Percentiles rank a stretch among this genome's conserved stretches.
Evolutionary conservation across 23 tunicate genomes (phyloP).

Genomic region (Ciona savignyi): DNA sequence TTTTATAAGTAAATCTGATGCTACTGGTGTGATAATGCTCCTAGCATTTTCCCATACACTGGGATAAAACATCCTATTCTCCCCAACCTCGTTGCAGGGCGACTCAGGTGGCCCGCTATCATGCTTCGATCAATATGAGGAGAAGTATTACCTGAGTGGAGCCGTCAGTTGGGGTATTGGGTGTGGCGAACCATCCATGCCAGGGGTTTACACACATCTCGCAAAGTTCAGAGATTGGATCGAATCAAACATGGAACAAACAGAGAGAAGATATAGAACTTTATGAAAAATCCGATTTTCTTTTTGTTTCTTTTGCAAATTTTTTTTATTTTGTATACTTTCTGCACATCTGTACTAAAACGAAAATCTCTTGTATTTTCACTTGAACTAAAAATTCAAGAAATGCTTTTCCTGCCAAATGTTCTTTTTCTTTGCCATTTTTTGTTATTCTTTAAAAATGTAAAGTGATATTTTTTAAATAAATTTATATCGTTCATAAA

Average conservation of each 20-base stretch:
- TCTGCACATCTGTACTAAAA: neutral
- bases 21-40: too few species aligned
- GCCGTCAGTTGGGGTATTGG: constrained; percentile 97
- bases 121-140: constrained; percentile 19
- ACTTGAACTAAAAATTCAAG: neutral
- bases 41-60: too few species aligned
- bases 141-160: constrained; percentile 38
- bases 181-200: constrained; percentile 79
- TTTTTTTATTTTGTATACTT: neutral
- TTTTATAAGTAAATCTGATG: neutral
- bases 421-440: neutral
- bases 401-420: neutral
- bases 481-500: too few species aligned
- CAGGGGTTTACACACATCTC: constrained; percentile 82
- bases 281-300: neutral
- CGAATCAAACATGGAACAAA: constrained; percentile 1
- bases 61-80: too few species aligned
- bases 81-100: constrained; percentile 57
- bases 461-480: too few species aligned
- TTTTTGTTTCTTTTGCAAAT: neutral
- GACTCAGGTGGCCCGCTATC: constrained; percentile 95
- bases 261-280: constrained; percentile 20
- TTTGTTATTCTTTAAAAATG: too few species aligned
- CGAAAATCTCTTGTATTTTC: neutral
- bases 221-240: constrained; percentile 41